phyloP scores from a whole-genome alignment of 2,888 invertebrate genomes.

The Metallyticus violacea region DNA sequence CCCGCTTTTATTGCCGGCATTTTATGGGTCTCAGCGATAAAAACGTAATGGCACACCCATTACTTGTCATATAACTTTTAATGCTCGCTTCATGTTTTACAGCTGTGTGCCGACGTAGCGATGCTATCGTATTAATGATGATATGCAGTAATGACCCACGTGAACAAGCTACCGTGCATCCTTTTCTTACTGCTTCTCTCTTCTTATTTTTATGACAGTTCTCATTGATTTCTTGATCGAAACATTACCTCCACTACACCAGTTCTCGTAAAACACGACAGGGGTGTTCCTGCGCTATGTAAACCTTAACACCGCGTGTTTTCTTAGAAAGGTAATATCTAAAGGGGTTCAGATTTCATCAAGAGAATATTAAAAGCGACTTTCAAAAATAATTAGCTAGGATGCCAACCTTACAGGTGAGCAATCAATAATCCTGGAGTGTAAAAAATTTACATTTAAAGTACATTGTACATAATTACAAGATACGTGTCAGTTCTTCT shows the following conservation, averaged over 20 bases:
- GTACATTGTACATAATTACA: no score
- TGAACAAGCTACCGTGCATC: conserved; percentile 13
- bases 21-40: conserved; percentile 36
- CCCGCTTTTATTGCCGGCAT: conserved; percentile 33
- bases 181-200: background rate
- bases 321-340: no score
- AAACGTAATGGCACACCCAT: conserved; percentile 36
- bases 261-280: background rate
- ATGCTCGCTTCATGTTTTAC: conserved; percentile 16
- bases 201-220: background rate
- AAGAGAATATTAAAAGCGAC: no score
- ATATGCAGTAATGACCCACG: conserved; percentile 8
- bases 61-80: conserved; percentile 21
- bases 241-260: background rate
- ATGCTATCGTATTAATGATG: conserved; percentile 12
- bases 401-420: no score
- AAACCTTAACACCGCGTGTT: no score
- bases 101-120: conserved; percentile 8
- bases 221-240: background rate
- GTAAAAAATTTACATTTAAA: no score
- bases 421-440: no score
- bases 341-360: no score
- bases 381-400: no score
- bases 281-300: background rate
- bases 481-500: no score